Evolutionary conservation across 2,797 vertebrate species (phyloP), one percentile per base, ranked within the genome.

Genomic region (Pogoniulus pusillus): DNA sequence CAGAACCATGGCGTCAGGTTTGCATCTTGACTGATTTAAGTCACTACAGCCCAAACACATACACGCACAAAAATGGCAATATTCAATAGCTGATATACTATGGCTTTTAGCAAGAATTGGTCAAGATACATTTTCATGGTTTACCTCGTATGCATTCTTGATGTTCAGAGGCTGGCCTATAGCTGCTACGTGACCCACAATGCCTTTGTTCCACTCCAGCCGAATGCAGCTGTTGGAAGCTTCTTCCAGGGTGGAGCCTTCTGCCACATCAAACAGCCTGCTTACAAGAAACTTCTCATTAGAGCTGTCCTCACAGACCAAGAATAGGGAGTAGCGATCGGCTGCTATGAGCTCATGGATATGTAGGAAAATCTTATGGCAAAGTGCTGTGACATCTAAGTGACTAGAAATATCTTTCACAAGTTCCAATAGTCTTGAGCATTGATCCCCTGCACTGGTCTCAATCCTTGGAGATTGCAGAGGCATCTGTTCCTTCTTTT

Each of bases 171-270:
- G 98, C 85, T 99, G 98, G 9, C 99, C 99, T 10, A 98, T 98
- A 24, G 98, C 98, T 3, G 99, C 99, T 35, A 99, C 99, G 0
- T 99, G 98, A 37, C 99, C 99, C 96, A 99, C 99, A 19, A 99
- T 99, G 96, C 99, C 99, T 94, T 99, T 99, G 97, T 98, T 99
- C 99, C 99, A 99, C 80, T 99, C 98, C 75, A 99, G 96, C 16
- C 98, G 98, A 94, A 99, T 99, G 91, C 98, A 98, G 95, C 93
- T 99, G 93, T 98, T 99, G 74, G 98, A 99, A 23, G 98, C 98
- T 92, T 99, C 98, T 96, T 99, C 99, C 65, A 99, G 96, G 2
- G 99, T 99, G 27, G 98, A 98, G 30, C 99, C 99, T 95, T 99
- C 99, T 1, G 99, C 99, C n/a, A 99, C 98, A 1, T 99, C 99